Base-by-base conservation (phyloP, 2,113 vertebrate species). In the Mesocricetus auratus region DNA sequence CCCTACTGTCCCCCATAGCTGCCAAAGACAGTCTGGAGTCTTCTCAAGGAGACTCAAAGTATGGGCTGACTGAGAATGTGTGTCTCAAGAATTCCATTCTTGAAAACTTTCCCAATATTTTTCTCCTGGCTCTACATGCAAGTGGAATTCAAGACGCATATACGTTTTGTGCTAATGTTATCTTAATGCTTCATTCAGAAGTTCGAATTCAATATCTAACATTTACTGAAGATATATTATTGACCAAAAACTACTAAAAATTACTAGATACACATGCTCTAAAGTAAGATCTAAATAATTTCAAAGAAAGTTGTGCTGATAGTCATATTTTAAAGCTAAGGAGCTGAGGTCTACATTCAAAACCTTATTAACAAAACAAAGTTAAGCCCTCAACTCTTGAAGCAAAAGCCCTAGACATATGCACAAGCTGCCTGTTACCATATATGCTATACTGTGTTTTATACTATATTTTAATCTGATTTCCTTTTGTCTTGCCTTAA, bases 21-120 rank as follows among this genome's bases (percentile, higher is more conserved):
- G 3, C 24, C 0, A 0, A 17, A 24, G 56, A 53, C 7, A n/a
- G 39, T 53, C 39, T 22, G 8, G 36, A 10, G 3, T 0, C 73
- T 75, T 86, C 47, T 50, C 16, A 24, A 62, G 24, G 58, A 89
- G 21, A 21, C 13, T 12, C 4, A 12, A 45, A 1, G 36, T 82
- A 10, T 5, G 15, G 45, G n/a, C 56, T 21, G 0, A 36, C 22
- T 22, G n/a, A 24, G 16, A 11, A 88, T 8, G 6, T 66, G 74
- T 60, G 0, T n/a, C 33, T 56, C 69, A 64, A 53, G 92, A 66
- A 2, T 31, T 87, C 7, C 53, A 36, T 62, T 69, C 13, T 26
- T 36, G 26, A 74, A 82, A 71, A 39, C 7, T 4, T 68, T 8
- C 16, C 50, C 68, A 21, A 33, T 71, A 66, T 7, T 58, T n/a